Evolutionary conservation across 2,113 vertebrate genomes (phyloP).

Genomic region (Sinocyclocheilus maitianheensis): DNA sequence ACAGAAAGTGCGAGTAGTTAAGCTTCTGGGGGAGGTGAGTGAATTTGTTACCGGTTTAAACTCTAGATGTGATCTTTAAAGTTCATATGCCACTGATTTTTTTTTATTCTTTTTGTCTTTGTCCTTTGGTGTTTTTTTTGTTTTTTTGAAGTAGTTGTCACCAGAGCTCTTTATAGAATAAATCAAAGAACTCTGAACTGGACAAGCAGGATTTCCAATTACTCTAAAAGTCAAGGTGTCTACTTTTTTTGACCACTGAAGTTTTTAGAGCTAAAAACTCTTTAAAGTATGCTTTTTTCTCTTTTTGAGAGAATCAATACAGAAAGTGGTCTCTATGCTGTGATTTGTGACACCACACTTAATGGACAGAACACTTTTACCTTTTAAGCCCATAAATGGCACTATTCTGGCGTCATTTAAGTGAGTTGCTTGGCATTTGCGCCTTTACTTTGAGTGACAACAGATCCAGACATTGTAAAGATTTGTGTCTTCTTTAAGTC

Average conservation of each 20-base stretch:
- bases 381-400: slow-evolving; percentile 58
- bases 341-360: not conserved
- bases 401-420: slow-evolving; percentile 59
- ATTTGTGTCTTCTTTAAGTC: slow-evolving; percentile 63
- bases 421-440: slow-evolving; percentile 73
- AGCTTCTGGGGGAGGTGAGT: slow-evolving; percentile 91
- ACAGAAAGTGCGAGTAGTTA: slow-evolving; percentile 94
- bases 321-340: not conserved
- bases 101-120: not conserved
- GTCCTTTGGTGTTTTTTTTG: not conserved
- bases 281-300: slow-evolving; percentile 5
- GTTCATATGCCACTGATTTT: slow-evolving; percentile 61
- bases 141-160: slow-evolving; percentile 36
- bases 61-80: slow-evolving; percentile 44
- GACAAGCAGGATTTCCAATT: slow-evolving; percentile 56
- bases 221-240: slow-evolving; percentile 57
- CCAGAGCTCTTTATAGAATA: not conserved
- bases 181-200: slow-evolving; percentile 38
- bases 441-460: slow-evolving; percentile 59
- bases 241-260: slow-evolving; percentile 38
- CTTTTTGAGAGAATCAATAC: slow-evolving; percentile 40
- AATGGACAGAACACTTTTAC: slow-evolving; percentile 56
- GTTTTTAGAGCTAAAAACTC: slow-evolving; percentile 55
- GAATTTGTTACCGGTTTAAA: not conserved
- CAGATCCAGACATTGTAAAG: slow-evolving; percentile 69